These are phyloP conservation scores for Lasioglossum pauxillum DNA, from an alignment of 2,888 invertebrate species.

Conservation along the genomic window DNA sequence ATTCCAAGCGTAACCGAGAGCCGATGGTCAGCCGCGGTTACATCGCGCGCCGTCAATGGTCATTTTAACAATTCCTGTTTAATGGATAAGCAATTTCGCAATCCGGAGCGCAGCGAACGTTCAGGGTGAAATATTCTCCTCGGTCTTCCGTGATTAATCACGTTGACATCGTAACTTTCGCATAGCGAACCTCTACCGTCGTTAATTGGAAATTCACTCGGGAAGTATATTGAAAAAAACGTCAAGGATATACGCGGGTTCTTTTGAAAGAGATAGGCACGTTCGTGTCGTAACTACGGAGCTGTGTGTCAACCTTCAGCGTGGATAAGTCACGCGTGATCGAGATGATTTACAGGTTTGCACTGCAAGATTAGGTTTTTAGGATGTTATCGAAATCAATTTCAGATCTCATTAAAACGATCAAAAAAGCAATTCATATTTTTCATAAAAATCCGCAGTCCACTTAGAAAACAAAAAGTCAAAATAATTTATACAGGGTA, in stretches of 20 bases:
- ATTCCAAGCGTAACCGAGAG: constrained; percentile 40
- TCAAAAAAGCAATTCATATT: background rate
- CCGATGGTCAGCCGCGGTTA: constrained; percentile 18
- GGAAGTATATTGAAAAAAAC: background rate
- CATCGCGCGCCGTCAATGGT: background rate
- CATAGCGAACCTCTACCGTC: no score
- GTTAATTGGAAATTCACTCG: constrained; percentile 11
- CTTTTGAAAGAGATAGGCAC: constrained; percentile 5
- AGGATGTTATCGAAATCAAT: no score
- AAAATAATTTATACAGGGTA: background rate
- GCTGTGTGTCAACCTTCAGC: background rate
- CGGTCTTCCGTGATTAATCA: constrained; percentile 5
- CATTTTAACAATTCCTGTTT: constrained; percentile 26
- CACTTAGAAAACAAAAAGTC: background rate
- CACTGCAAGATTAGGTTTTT: background rate
- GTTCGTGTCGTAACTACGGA: constrained; percentile 7
- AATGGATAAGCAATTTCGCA: constrained; percentile 19
- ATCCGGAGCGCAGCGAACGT: background rate
- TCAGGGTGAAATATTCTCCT: background rate
- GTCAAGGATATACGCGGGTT: no score
- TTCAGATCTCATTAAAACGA: no score
- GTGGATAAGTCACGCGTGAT: constrained; percentile 9
- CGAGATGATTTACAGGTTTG: background rate
- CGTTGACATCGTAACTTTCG: background rate
- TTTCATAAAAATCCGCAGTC: background rate